Evolutionary conservation across 2,888 invertebrate species (phyloP), one percentile per base, ranked within the genome.

Genomic region (Drosophila histrio): DNA sequence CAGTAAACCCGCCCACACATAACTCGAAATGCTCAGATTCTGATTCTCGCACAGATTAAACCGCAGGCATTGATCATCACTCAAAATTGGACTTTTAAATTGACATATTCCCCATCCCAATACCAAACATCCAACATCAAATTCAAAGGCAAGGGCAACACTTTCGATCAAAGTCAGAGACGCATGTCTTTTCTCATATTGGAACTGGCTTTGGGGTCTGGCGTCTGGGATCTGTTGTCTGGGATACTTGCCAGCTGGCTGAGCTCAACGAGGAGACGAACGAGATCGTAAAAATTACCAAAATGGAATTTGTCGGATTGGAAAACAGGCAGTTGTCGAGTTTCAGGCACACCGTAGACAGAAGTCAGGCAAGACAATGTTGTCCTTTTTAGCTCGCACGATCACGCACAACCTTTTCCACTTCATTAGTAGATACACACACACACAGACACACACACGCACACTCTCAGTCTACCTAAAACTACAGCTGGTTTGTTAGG

Each of bases 131-230:
- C n/a, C n/a, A n/a, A n/a, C n/a, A n/a, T 7, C 11, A 26, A 34
- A 34, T 24, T 11, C 43, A 32, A 38, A 34, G 9, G 26, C 26
- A 41, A 50, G 3, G 22, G 46, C 61, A 61, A 79, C 65, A 83
- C 79, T 75, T 81, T 85, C 72, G 54, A 81, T 85, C 82, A 75
- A 81, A 84, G 61, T 74, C 85, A 74, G 38, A 52, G 49, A 39
- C 34, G 43, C 21, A 52, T 58, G 59, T 61, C 61, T 15, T 9
- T 15, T 17, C 26, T 22, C 15, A 11, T 11, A 15, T 39, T 8
- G 47, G 44, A 26, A 52, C 17, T 22, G 60, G 15, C 56, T 34
- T 19, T 49, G 60, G 54, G 30, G 19, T 34, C 46, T 56, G 46
- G 34, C 24, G 53, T 52, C 64, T 38, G 26, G 32, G n/a, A 6